Evolutionary conservation across 2,797 vertebrate genomes (phyloP).

Genomic region (Danionella dracula): DNA sequence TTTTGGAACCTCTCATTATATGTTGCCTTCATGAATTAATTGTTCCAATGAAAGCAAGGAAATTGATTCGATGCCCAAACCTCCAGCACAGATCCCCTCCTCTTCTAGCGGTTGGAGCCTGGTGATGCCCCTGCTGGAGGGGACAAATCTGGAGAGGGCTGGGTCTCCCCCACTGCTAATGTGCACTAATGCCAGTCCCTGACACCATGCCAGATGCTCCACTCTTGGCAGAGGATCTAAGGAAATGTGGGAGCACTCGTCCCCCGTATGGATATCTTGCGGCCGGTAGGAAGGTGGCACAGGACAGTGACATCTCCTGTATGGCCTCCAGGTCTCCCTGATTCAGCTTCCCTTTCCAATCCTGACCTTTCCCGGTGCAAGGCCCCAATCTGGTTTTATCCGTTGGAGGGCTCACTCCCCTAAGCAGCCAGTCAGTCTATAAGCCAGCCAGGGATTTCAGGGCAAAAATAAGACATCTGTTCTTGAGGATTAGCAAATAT

Average conservation of each 20-base stretch:
- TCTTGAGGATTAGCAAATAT: conserved; percentile 51
- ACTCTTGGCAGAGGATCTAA: conserved; percentile 49
- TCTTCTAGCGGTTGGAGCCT: conserved; percentile 40
- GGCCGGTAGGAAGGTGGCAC: conserved; percentile 23
- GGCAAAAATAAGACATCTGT: conserved; percentile 52
- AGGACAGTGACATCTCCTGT: conserved; percentile 46
- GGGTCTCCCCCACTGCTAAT: conserved; percentile 47
- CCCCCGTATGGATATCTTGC: conserved; percentile 41
- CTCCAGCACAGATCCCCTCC: conserved; percentile 26
- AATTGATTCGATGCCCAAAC: conserved; percentile 31
- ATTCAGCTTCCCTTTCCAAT: conserved; percentile 22
- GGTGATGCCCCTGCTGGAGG: conserved; percentile 48
- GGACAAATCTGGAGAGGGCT: conserved; percentile 50
- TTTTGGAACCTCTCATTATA: background rate
- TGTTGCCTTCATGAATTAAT: background rate
- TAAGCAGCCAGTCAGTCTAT: background rate
- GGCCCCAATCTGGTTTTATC: conserved; percentile 40
- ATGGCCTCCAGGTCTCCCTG: conserved; percentile 51
- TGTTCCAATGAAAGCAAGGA: conserved; percentile 10
- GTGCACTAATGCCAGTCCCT: conserved; percentile 49
- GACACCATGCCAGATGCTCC: conserved; percentile 52
- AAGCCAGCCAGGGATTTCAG: conserved; percentile 42
- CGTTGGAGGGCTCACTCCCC: conserved; percentile 15
- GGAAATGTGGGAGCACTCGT: conserved; percentile 36
- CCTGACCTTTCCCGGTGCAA: conserved; percentile 48